Evolutionary conservation across 2,113 vertebrate genomes (phyloP).

Genomic region (Erythrocercus mccallii): DNA sequence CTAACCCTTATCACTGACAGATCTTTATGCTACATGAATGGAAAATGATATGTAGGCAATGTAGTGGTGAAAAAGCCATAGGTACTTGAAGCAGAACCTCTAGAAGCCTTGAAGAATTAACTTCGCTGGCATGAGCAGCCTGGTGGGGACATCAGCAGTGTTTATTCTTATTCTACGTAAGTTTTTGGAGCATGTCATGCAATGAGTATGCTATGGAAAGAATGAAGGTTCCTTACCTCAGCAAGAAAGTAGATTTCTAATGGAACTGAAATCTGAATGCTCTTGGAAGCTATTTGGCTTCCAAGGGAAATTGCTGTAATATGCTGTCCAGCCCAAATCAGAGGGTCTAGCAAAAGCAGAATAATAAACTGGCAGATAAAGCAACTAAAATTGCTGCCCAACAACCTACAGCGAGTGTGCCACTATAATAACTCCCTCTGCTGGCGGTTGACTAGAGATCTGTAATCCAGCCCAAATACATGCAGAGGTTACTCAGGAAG

Average conservation of each 20-base stretch:
- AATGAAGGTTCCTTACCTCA: not conserved
- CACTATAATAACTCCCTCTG: not conserved
- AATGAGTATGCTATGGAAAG: not conserved
- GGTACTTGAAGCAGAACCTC: not conserved
- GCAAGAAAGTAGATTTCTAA: not conserved
- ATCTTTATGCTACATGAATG: not conserved
- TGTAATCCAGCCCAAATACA: not conserved
- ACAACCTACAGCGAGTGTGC: not conserved
- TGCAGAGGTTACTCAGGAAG: not conserved
- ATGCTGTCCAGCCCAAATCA: not conserved
- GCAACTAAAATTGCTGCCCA: not conserved
- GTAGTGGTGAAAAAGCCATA: not conserved
- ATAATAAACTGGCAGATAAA: not conserved
- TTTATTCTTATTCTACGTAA: not conserved
- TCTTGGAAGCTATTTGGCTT: not conserved
- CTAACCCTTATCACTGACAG: not conserved
- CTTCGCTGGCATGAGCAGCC: not conserved
- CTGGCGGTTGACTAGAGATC: not conserved
- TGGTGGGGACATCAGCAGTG: not conserved
- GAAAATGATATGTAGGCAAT: not conserved
- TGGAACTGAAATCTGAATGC: not conserved
- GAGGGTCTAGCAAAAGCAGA: not conserved
- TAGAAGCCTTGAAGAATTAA: not conserved
- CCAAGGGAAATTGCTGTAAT: not conserved
- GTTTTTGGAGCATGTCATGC: not conserved